Conservation (phyloP, 2,113 vertebrate genomes). For the Chelonoidis abingdonii region DNA sequence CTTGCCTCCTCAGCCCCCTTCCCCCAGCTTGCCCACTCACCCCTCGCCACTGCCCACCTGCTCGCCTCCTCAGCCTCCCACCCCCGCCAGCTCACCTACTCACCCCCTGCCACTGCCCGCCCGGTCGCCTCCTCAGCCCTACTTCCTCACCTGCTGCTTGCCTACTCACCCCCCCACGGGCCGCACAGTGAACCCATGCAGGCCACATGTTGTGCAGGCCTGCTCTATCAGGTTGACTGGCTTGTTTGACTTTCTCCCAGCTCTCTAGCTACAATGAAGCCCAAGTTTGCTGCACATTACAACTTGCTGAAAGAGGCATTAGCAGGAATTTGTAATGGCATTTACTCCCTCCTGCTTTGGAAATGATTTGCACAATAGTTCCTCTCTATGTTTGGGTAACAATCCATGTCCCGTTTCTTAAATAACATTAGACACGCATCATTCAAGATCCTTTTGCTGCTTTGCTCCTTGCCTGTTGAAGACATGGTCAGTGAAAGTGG, state of each 20-base stretch:
- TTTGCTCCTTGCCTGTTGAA: not conserved
- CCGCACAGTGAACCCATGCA: too few species aligned
- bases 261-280: not conserved
- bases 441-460: not conserved
- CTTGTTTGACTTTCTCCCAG: not conserved
- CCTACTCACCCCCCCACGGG: too few species aligned
- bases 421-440: not conserved
- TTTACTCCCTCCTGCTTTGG: not conserved
- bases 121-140: too few species aligned
- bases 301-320: not conserved
- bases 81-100: too few species aligned
- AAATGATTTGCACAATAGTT: constrained; percentile 2
- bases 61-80: too few species aligned
- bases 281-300: not conserved
- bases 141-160: too few species aligned
- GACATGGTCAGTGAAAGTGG: fast-evolving
- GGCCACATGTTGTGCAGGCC: too few species aligned
- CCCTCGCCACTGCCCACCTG: too few species aligned
- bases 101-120: too few species aligned
- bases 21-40: too few species aligned
- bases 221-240: fast-evolving
- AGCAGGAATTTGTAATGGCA: fast-evolving
- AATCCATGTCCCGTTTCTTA: not conserved
- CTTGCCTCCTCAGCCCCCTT: too few species aligned
- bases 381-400: not conserved